These are phyloP conservation scores for Panthera leo DNA, from an alignment of 2,113 vertebrate genomes.

Conservation along the genomic window DNA sequence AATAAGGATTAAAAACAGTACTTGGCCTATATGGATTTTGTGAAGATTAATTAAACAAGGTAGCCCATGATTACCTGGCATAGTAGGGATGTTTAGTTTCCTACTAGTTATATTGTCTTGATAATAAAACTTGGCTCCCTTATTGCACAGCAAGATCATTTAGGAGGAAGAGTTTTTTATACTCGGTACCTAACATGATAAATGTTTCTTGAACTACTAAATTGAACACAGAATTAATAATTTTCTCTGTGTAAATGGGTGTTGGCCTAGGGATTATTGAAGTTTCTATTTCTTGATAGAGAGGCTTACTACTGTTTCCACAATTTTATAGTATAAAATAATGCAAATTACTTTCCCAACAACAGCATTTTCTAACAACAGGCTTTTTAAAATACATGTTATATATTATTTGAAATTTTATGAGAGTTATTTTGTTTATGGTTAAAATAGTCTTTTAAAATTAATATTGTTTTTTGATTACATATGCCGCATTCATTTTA, in stretches of 20 bases:
- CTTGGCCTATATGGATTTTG: neutral
- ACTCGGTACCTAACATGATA: neutral
- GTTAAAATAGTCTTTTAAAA: neutral
- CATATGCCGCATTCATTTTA: neutral
- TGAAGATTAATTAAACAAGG: neutral
- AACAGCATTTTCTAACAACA: neutral
- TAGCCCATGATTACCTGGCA: neutral
- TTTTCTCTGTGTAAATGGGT: neutral
- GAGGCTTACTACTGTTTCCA: neutral
- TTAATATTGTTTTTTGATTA: neutral
- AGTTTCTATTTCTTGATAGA: constrained; percentile 25
- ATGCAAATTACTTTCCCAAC: neutral
- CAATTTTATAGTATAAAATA: neutral
- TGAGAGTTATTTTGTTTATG: neutral
- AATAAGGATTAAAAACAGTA: constrained; percentile 5
- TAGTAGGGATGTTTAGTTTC: neutral
- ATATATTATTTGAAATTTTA: neutral
- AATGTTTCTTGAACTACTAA: constrained; percentile 13
- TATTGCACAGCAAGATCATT: neutral
- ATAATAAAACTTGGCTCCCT: neutral
- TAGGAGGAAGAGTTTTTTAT: neutral
- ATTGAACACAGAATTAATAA: neutral
- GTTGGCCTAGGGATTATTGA: neutral
- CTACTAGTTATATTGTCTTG: neutral
- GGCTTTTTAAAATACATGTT: neutral